phyloP scores from a whole-genome alignment of 2,797 vertebrate species.

The Threskiornis aethiopicus region DNA sequence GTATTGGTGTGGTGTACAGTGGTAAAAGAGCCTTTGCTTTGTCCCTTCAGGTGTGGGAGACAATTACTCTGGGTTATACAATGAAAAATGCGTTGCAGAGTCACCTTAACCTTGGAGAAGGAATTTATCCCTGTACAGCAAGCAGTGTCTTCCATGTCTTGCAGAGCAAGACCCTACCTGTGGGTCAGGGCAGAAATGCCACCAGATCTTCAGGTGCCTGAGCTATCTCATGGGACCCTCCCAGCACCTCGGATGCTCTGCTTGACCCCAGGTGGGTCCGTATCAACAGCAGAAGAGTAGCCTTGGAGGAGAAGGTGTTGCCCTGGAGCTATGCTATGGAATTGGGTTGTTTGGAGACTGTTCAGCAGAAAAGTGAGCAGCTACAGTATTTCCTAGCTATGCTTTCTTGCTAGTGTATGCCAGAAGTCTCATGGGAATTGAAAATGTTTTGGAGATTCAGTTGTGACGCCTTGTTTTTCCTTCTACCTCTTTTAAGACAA shows the following conservation, averaged over 20 bases:
- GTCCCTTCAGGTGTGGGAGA: neutral
- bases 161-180: neutral
- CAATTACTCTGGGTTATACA: neutral
- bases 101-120: neutral
- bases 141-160: neutral
- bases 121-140: neutral
- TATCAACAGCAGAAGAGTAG: neutral
- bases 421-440: neutral
- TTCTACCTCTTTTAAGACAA: neutral
- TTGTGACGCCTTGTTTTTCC: neutral
- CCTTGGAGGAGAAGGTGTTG: neutral
- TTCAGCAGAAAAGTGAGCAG: neutral
- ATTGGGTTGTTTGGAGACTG: neutral
- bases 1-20: neutral
- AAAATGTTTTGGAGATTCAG: neutral
- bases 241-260: accelerated
- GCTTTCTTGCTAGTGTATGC: neutral
- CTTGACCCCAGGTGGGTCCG: neutral
- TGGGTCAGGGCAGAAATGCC: neutral
- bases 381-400: neutral
- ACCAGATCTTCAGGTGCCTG: neutral
- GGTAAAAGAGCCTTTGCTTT: neutral
- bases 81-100: neutral
- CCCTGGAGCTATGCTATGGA: neutral
- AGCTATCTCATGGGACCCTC: neutral